Conservation (phyloP, 2,113 vertebrate genomes). For the Xiphorhynchus elegans region DNA sequence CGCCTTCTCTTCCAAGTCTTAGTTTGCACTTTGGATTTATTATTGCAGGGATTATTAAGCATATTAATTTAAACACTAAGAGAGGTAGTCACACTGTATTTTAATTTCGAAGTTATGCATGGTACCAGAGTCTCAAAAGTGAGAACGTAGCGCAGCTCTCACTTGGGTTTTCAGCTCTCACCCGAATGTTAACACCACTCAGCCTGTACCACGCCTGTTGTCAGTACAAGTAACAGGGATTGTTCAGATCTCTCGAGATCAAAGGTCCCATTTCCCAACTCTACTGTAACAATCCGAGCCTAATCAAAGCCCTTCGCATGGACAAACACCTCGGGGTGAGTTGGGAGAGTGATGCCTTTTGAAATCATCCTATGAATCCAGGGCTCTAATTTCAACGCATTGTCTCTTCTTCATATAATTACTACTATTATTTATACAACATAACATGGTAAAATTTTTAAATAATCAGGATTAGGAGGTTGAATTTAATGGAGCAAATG, state of each 20-base stretch:
- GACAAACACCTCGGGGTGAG: conserved; percentile 23
- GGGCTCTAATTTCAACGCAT: neutral
- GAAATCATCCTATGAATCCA: neutral
- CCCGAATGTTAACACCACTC: conserved; percentile 38
- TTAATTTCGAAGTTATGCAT: conserved; percentile 37
- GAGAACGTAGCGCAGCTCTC: conserved; percentile 16
- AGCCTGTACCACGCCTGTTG: conserved; percentile 28
- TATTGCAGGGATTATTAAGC: neutral
- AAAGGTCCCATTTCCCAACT: conserved; percentile 42
- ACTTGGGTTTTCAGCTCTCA: conserved; percentile 53
- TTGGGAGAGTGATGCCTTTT: neutral
- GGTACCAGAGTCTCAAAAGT: conserved; percentile 36
- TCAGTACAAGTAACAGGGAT: conserved; percentile 31
- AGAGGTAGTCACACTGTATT: conserved; percentile 49
- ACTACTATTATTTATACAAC: neutral
- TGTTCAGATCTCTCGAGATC: conserved; percentile 51
- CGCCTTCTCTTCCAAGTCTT: neutral
- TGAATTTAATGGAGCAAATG: neutral
- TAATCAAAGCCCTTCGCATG: conserved; percentile 14
- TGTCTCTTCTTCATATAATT: neutral
- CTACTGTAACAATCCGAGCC: neutral
- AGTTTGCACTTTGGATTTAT: neutral
- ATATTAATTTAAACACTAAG: neutral
- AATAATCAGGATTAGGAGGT: neutral
- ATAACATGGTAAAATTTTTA: neutral